Evolutionary conservation across 2,888 invertebrate genomes (phyloP), one percentile per base, ranked within the genome.

Genomic region (Arge pagana): DNA sequence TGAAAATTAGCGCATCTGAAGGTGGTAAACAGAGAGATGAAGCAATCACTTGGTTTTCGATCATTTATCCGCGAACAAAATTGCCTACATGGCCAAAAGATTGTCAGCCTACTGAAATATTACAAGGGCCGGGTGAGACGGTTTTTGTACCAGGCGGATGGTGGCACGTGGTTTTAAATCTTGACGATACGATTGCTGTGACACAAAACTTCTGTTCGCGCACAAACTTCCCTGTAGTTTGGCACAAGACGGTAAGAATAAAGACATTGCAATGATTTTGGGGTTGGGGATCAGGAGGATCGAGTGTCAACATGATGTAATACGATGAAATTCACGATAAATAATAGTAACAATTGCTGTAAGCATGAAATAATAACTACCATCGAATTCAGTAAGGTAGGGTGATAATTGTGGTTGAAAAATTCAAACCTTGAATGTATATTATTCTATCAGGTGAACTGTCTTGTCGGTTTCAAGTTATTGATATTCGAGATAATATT

Each of bases 91-190:
- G 98, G 98, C 98, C 98, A 15, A 80, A 84, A 64, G 89, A 96
- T 75, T 97, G 85, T 77, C 86, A 88, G 76, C 96, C 97, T 85
- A 85, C 96, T 58, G 97, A 98, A 80, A 92, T 97, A 64, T 80
- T 98, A 4, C 98, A 98, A 76, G 85, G 87, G 65, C 96, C 97
- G 10, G 97, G 97, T 15, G 98, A 98, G 76, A 98, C 97, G 3
- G 96, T 98, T 23, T 98, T 96, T 80, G 96, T 98, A 50, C 97
- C 97, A 7, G 96, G 96, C 13, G 99, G 99, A 7, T 99, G 98
- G 98, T 99, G 99, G 99, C 99, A 99, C 76, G 99, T 99, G 15
- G 99, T 99, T 10, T 81, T 99, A 23, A 99, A 99, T 78, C 80
- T 99, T 56, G 96, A 97, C 69, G 87, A 90, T 58, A 98, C 99